Evolutionary conservation across 2,888 invertebrate species (phyloP).

Genomic region (Phytoseiulus persimilis): DNA sequence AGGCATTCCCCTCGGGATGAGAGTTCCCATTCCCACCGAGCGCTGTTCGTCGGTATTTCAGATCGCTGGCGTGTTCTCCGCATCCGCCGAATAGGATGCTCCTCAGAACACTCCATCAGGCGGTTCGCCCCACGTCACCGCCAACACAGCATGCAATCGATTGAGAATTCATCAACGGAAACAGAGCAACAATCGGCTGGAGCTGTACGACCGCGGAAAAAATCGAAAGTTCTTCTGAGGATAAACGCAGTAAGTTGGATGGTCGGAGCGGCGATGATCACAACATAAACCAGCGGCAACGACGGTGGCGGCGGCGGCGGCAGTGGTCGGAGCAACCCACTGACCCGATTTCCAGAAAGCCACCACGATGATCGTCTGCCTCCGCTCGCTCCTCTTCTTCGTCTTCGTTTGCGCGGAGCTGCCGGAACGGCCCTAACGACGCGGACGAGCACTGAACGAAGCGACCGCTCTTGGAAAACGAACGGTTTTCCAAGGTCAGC

Average conservation of each 20-base stretch:
- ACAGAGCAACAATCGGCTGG: no score
- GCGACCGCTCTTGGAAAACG: neutral
- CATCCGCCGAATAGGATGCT: no score
- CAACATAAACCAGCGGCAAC: slow-evolving; percentile 5
- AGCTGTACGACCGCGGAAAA: no score
- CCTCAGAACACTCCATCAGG: no score
- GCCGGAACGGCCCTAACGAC: neutral
- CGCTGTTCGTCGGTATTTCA: neutral
- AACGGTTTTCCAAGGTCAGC: neutral
- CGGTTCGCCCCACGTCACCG: no score
- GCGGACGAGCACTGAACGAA: neutral
- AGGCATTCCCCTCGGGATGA: neutral
- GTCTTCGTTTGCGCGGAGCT: neutral
- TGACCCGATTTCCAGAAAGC: neutral
- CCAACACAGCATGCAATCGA: no score
- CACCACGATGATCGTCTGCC: neutral
- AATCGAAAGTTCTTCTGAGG: no score
- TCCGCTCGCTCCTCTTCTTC: neutral
- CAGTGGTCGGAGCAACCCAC: neutral
- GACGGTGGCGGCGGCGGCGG: neutral
- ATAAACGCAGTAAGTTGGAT: neutral
- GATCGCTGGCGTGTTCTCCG: no score
- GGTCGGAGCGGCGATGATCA: neutral
- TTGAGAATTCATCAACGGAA: no score
- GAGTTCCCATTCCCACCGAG: neutral